Conservation (phyloP, 2,888 invertebrate genomes). For the Calliscelio sp. region DNA sequence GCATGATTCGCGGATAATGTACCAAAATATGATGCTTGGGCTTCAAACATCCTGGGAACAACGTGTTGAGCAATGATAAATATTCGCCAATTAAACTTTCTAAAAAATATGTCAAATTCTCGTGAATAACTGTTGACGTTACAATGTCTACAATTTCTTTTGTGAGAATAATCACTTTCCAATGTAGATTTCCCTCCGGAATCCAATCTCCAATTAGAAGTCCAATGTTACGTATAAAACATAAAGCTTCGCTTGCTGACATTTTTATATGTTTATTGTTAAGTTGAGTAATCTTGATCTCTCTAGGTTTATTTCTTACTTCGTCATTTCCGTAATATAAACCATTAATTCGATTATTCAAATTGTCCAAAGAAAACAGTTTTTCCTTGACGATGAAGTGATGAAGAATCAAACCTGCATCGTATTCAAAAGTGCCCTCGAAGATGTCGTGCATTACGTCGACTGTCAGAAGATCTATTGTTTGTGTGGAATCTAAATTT, state of each 20-base stretch:
- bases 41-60: slow-evolving; percentile 12
- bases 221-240: slow-evolving; percentile 25
- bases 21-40: slow-evolving; percentile 23
- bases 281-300: slow-evolving; percentile 11
- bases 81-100: slow-evolving; percentile 19
- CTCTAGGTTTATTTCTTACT: slow-evolving; percentile 9
- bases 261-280: slow-evolving; percentile 32
- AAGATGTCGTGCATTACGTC: slow-evolving; percentile 28
- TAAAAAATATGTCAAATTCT: background rate
- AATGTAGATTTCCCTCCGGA: slow-evolving; percentile 1
- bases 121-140: background rate
- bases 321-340: background rate
- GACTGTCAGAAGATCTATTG: background rate
- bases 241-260: slow-evolving; percentile 25
- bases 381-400: slow-evolving; percentile 1
- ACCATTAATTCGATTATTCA: background rate
- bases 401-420: slow-evolving; percentile 11
- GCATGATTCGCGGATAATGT: slow-evolving; percentile 5
- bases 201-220: slow-evolving; percentile 24
- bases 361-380: slow-evolving; percentile 5
- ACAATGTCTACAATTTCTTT: slow-evolving; percentile 35
- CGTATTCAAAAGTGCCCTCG: slow-evolving; percentile 26
- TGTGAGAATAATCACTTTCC: slow-evolving; percentile 16
- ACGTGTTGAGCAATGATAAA: background rate
- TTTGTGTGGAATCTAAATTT: background rate